Evolutionary conservation across 2,888 invertebrate genomes (phyloP), one percentile per base, ranked within the genome.

Genomic region (Eubasilissa splendida): DNA sequence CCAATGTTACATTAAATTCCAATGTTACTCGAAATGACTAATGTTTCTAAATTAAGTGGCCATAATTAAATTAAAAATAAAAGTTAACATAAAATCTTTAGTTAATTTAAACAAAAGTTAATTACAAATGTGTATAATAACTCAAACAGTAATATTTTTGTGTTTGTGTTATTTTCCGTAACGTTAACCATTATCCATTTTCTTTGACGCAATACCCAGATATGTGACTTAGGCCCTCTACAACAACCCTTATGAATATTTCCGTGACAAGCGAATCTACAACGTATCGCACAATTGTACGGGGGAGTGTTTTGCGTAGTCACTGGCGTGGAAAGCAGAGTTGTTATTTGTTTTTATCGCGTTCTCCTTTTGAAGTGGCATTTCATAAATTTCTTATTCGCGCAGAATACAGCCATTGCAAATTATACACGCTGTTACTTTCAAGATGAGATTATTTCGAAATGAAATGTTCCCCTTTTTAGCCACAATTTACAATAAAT

Each of bases 341-440:
- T 70, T 31, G 58, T 54, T 54, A 54, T 70, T 70, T 70, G 70
- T 70, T 70, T 70, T 70, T 70, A 70, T 70, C 70, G 70, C 54
- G 54, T 54, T 70, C 70, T 50, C 70, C 12, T 54, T 53, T 53
- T n/a, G 70, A 70, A 22, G 53, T 31, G 22, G 54, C 70, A 70
- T 70, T 70, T 70, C 53, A 70, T 70, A 70, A 70, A 70, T 70
- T 70, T 70, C 70, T 54, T 70, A 70, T 70, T 52, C 70, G 70
- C 54, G 53, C 53, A 70, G 70, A 54, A 70, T 70, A 70, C 52
- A 70, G 52, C 53, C 53, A 70, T 70, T 12, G 31, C 70, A 22
- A 70, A 70, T 70, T 70, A 70, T 70, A 70, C 70, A 70, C 70
- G 70, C 70, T 54, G 70, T 70, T 70, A 70, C 53, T 54, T 70